Conservation (phyloP, 2,888 invertebrate species). For the Drosophila paranaensis region DNA sequence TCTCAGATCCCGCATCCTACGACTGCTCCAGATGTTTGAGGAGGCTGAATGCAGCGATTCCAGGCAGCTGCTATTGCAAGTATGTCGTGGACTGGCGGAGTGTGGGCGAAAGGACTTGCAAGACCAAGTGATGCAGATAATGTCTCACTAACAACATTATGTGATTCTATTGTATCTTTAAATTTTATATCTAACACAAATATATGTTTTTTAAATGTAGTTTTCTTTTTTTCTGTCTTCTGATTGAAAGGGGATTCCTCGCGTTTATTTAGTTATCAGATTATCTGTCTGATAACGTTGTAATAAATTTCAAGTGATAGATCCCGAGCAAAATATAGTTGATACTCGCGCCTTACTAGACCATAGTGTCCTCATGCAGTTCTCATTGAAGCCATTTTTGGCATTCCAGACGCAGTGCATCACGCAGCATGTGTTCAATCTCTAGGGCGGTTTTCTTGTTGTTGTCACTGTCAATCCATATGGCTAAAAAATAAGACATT, state of each 20-base stretch:
- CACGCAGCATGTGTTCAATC: no score
- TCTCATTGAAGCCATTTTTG: no score
- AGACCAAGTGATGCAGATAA: slow-evolving; percentile 47
- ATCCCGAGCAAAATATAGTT: slow-evolving; percentile 1
- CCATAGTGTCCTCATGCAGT: no score
- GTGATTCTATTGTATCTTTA: neutral
- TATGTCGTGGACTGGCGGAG: slow-evolving; percentile 38
- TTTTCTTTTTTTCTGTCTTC: no score
- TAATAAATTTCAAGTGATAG: neutral
- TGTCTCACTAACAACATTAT: slow-evolving; percentile 33
- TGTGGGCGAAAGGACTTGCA: slow-evolving; percentile 76
- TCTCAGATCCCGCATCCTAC: slow-evolving; percentile 73
- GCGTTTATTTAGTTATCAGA: slow-evolving; percentile 16
- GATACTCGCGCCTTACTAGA: no score
- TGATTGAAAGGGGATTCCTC: no score
- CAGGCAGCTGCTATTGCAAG: slow-evolving; percentile 18
- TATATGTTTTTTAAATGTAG: no score
- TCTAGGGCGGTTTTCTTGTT: no score
- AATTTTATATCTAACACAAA: no score
- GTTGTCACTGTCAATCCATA: no score
- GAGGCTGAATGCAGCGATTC: slow-evolving; percentile 71
- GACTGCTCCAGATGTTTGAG: slow-evolving; percentile 79
- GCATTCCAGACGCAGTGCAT: no score
- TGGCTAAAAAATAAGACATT: no score
- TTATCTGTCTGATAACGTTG: slow-evolving; percentile 17